A percentile compares a stretch with the other conserved stretches of the same genome.
These are phyloP conservation scores for Calameuta filiformis DNA, from an alignment of 2,888 invertebrate genomes.

Conservation along the genomic window DNA sequence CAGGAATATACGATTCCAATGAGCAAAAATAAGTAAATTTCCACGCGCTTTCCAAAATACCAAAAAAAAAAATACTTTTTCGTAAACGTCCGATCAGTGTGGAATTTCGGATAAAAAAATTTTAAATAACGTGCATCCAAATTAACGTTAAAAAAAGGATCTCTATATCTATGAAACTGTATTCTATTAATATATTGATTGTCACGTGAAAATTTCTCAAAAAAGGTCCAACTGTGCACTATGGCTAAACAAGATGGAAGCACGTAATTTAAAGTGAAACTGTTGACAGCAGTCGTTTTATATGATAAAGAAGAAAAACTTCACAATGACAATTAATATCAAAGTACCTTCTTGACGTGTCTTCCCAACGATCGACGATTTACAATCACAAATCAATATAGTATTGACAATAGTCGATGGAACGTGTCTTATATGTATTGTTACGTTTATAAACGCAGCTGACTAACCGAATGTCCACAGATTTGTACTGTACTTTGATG, in stretches of 20 bases:
- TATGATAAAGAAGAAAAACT: background rate
- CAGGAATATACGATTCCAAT: background rate
- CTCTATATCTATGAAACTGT: background rate
- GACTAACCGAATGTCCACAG: constrained; percentile 37
- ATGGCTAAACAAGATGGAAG: background rate
- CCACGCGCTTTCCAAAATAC: background rate
- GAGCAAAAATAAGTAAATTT: background rate
- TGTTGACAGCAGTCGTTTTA: background rate
- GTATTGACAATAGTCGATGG: background rate
- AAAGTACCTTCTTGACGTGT: background rate
- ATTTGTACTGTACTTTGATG: constrained; percentile 49
- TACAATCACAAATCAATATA: background rate
- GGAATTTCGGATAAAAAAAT: background rate
- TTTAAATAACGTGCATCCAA: background rate
- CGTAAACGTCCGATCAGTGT: background rate
- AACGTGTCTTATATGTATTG: background rate
- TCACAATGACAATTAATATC: background rate
- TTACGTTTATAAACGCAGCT: constrained; percentile 12
- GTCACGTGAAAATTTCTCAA: background rate
- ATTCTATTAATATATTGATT: background rate
- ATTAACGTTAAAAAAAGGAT: background rate
- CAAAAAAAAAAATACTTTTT: background rate
- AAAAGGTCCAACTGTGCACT: background rate
- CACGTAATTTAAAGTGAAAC: background rate
- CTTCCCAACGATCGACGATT: background rate